These are phyloP conservation scores for Actinia equina DNA, from an alignment of 64 coral and sea anemone species.

Conservation along the genomic window DNA sequence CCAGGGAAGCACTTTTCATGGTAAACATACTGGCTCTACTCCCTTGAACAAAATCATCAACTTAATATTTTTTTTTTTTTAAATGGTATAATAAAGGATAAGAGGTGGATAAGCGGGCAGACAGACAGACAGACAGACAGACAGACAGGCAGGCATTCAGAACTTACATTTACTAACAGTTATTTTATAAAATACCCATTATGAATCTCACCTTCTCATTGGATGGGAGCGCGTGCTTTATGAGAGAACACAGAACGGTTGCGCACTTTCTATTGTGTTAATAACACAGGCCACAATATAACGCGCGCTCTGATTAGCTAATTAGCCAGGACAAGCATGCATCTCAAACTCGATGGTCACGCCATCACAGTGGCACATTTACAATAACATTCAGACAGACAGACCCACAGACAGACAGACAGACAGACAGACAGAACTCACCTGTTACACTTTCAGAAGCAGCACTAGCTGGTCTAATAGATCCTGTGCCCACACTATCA, in stretches of 20 bases:
- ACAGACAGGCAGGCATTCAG: background rate
- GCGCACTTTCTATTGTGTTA: too few relatives aligned
- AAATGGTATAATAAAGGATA: too few relatives aligned
- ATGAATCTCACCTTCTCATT: too few relatives aligned
- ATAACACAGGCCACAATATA: too few relatives aligned
- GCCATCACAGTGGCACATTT: too few relatives aligned
- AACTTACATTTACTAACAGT: background rate
- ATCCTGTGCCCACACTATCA: slow-evolving; percentile 62
- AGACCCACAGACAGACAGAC: background rate
- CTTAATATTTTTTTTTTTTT: background rate
- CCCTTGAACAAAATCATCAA: slow-evolving; percentile 29
- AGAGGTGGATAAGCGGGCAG: background rate
- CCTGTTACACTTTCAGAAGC: slow-evolving; percentile 73
- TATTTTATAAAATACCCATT: too few relatives aligned
- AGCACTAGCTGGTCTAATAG: slow-evolving; percentile 66
- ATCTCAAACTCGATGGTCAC: too few relatives aligned
- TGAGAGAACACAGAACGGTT: too few relatives aligned
- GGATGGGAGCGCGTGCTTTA: too few relatives aligned
- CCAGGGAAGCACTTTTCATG: slow-evolving; percentile 66
- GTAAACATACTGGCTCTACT: slow-evolving; percentile 93
- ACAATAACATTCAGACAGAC: background rate
- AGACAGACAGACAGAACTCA: slow-evolving; percentile 9
- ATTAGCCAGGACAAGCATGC: too few relatives aligned
- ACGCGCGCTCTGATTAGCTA: too few relatives aligned
- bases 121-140: background rate